Conservation (phyloP, 2,797 vertebrate genomes). For the Cheirogaleus major region DNA sequence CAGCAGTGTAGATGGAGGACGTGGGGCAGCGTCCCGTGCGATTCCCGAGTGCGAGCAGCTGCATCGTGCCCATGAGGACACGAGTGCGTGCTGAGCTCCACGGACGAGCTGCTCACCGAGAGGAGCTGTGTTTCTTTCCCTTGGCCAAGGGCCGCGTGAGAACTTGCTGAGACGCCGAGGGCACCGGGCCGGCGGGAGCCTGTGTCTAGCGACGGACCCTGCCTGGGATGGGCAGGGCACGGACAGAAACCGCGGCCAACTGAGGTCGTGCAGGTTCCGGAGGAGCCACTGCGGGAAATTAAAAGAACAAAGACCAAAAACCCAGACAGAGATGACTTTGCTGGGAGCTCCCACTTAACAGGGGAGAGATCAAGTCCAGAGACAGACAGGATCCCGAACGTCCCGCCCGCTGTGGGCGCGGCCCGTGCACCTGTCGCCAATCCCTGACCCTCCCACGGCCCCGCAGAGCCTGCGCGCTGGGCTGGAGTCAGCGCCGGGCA, state of each 20-base stretch:
- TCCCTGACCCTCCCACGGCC: background rate
- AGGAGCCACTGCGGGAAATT: background rate
- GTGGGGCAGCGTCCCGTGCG: accelerated
- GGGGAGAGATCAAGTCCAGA: background rate
- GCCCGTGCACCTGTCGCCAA: too few species aligned
- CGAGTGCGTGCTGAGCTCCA: accelerated
- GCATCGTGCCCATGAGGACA: background rate
- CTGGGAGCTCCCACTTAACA: accelerated
- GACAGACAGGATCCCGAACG: background rate
- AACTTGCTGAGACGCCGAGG: too few species aligned
- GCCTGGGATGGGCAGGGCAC: accelerated
- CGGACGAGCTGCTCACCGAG: accelerated
- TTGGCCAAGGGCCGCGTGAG: accelerated
- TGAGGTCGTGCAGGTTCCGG: too few species aligned
- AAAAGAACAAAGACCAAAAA: too few species aligned
- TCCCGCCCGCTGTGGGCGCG: too few species aligned
- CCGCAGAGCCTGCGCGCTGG: background rate
- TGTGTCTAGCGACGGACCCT: too few species aligned
- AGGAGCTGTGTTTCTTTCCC: accelerated
- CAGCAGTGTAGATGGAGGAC: too few species aligned
- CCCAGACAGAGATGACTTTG: too few species aligned
- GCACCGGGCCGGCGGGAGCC: too few species aligned
- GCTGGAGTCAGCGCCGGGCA: background rate
- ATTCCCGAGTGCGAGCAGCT: too few species aligned
- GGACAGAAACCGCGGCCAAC: accelerated